Conservation (phyloP, 1,140 invertebrate genomes). For the Patella vulgata region DNA sequence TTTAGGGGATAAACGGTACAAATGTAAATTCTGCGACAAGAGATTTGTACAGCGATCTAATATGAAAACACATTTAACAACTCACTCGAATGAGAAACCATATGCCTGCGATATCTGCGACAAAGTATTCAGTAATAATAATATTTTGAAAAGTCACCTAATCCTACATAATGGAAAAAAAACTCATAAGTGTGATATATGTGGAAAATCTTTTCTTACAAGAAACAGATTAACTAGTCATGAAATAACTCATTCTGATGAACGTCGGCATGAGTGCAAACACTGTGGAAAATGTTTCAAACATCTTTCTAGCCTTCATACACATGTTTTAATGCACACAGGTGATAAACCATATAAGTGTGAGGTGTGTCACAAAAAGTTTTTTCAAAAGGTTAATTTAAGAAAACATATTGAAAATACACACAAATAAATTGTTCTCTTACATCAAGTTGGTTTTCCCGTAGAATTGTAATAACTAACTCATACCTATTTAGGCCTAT, state of each 20-base stretch:
- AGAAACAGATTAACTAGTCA: too few species aligned
- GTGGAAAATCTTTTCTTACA: too few species aligned
- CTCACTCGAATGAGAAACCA: slow-evolving; percentile 84
- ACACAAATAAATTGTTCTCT: too few species aligned
- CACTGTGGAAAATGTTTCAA: slow-evolving; percentile 35
- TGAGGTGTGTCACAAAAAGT: slow-evolving; percentile 90
- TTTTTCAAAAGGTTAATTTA: slow-evolving; percentile 94
- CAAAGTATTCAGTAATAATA: slow-evolving; percentile 32
- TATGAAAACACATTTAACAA: slow-evolving; percentile 79
- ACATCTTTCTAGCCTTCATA: slow-evolving; percentile 1
- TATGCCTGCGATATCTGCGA: slow-evolving; percentile 75
- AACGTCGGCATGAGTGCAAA: too few species aligned
- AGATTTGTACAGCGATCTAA: slow-evolving; percentile 90
- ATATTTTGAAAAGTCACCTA: slow-evolving; percentile 30
- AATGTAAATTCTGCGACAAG: slow-evolving; percentile 83
- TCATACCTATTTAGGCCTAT: too few species aligned
- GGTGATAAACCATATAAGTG: slow-evolving; percentile 72
- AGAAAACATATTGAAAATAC: slow-evolving; percentile 94
- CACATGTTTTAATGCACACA: slow-evolving; percentile 15
- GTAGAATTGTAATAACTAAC: too few species aligned
- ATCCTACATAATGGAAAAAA: slow-evolving; percentile 76
- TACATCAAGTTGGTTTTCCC: too few species aligned
- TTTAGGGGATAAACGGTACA: slow-evolving; percentile 33
- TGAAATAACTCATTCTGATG: too few species aligned
- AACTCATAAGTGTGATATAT: too few species aligned